phyloP scores from a whole-genome alignment of 2,888 invertebrate genomes.

The Candidula unifasciata region DNA sequence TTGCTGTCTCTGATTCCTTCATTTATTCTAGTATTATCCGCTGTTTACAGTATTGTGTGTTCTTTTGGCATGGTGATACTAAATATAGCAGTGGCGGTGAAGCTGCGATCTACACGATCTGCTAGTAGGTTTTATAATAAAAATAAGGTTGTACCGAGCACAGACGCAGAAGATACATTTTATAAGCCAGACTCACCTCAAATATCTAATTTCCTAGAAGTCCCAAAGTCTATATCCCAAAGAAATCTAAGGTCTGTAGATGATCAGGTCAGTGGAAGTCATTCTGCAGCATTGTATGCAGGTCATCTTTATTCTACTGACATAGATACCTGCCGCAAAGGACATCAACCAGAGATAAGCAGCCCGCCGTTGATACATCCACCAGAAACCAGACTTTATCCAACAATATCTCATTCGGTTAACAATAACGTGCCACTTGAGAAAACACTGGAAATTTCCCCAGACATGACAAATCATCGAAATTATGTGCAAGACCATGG shows the following conservation, averaged over 20 bases:
- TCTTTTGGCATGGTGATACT: constrained; percentile 4
- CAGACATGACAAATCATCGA: too few relatives aligned
- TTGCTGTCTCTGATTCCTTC: background rate
- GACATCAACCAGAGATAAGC: too few relatives aligned
- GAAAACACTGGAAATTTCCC: too few relatives aligned
- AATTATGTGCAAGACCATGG: too few relatives aligned
- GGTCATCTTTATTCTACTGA: too few relatives aligned
- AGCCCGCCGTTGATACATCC: too few relatives aligned
- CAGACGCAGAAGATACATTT: background rate
- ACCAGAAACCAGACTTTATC: too few relatives aligned
- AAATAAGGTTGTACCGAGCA: background rate
- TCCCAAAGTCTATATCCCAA: background rate
- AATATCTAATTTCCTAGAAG: background rate
- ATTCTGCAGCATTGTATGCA: background rate
- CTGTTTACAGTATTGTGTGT: background rate
- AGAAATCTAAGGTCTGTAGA: background rate
- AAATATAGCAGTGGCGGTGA: constrained; percentile 20
- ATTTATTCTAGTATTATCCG: background rate
- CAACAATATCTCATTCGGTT: too few relatives aligned
- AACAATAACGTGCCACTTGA: too few relatives aligned
- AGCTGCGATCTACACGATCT: constrained; percentile 5
- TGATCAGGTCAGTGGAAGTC: too few relatives aligned
- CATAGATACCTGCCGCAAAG: too few relatives aligned
- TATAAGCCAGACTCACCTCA: background rate
- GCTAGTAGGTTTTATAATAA: background rate